These are phyloP conservation scores for Parauchenoglanis ngamensis DNA, from an alignment of 2,797 vertebrate genomes.

Conservation along the genomic window DNA sequence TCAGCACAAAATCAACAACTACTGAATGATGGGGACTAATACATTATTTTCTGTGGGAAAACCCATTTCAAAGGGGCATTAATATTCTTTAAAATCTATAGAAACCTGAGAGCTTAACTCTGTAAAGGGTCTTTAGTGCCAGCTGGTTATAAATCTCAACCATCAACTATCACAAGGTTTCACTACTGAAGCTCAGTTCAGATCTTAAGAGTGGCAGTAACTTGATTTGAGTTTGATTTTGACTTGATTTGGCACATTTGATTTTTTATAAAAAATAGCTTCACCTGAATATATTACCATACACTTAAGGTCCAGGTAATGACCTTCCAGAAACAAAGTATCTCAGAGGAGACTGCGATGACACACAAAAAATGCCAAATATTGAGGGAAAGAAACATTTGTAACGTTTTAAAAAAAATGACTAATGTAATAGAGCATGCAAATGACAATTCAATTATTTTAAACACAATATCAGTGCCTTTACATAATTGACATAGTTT, in stretches of 20 bases:
- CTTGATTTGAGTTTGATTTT: no score
- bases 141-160: conserved; percentile 20
- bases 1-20: background rate
- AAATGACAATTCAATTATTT: background rate
- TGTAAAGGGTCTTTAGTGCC: conserved; percentile 4
- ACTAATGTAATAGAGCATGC: background rate
- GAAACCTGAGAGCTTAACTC: background rate
- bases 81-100: conserved; percentile 3
- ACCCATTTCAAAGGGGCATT: background rate
- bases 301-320: background rate
- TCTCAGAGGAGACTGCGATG: background rate
- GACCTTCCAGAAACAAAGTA: background rate
- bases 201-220: background rate
- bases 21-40: background rate
- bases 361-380: background rate
- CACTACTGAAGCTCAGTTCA: background rate
- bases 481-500: background rate
- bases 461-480: background rate
- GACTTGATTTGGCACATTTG: background rate
- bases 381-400: background rate
- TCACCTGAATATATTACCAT: no score
- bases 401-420: background rate
- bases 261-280: background rate
- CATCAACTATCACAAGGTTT: conserved; percentile 16
- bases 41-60: background rate